Conservation (phyloP, 2,888 invertebrate species). For the Eurytoma adleriae region DNA sequence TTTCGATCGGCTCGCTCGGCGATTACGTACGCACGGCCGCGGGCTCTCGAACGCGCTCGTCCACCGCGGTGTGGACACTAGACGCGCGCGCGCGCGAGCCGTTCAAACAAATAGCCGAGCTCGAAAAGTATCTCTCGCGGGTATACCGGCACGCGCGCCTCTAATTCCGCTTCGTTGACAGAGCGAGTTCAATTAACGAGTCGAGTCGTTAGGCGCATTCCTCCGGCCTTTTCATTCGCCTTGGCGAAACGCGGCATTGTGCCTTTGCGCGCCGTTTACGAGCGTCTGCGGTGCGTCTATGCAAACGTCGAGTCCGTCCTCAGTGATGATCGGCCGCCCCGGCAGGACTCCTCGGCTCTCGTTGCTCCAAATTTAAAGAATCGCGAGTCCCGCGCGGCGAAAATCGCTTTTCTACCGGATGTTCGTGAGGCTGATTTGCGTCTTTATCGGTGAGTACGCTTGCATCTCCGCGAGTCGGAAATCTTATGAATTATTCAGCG, state of each 20-base stretch:
- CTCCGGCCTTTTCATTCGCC: background rate
- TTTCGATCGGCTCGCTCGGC: too few species aligned
- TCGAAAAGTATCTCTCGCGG: background rate
- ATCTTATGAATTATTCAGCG: conserved; percentile 35
- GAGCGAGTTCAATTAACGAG: conserved; percentile 24
- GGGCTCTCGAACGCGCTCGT: background rate
- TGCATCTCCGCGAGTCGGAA: too few species aligned
- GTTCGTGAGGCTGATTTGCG: background rate
- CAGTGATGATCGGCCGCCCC: background rate
- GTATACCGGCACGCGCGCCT: conserved; percentile 44
- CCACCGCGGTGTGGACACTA: too few species aligned
- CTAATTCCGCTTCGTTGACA: conserved; percentile 60
- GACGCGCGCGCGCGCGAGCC: background rate
- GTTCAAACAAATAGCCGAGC: conserved; percentile 14
- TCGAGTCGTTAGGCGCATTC: conserved; percentile 2
- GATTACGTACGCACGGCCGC: background rate
- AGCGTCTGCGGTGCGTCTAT: background rate
- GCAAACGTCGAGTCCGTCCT: background rate
- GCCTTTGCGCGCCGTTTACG: too few species aligned
- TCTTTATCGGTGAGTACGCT: too few species aligned
- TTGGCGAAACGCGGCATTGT: background rate
- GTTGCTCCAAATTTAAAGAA: too few species aligned
- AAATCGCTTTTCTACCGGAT: background rate
- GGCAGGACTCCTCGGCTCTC: background rate
- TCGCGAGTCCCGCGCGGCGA: too few species aligned